Percentiles rank a stretch among this genome's conserved stretches.
phyloP scores from a whole-genome alignment of 2,113 vertebrate genomes.

The Gallinago paraguaiae region DNA sequence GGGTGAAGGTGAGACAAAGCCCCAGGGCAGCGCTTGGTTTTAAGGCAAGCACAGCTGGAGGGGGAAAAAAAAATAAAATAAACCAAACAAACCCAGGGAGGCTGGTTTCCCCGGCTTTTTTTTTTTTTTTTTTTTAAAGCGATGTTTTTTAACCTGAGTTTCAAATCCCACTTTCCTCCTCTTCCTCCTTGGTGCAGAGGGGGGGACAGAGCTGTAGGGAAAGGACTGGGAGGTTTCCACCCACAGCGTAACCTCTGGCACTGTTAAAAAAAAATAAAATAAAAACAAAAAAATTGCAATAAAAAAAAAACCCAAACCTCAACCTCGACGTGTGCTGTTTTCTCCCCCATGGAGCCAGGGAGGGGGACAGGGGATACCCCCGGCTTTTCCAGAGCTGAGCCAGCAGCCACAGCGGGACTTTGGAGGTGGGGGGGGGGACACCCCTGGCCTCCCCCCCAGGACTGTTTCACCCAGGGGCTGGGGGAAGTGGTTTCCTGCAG shows the following conservation, averaged over 20 bases:
- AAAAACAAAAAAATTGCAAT: neutral
- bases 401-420: neutral
- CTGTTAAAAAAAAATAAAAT: neutral
- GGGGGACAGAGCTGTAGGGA: neutral
- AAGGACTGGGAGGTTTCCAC: neutral
- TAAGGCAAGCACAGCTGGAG: neutral
- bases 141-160: neutral
- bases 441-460: rapidly evolving
- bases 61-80: neutral
- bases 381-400: rapidly evolving
- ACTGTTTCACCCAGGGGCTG: neutral
- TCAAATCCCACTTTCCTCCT: neutral
- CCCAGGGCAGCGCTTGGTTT: neutral
- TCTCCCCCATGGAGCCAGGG: neutral
- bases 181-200: neutral
- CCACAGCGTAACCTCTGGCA: neutral
- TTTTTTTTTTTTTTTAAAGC: slow-evolving; percentile 2
- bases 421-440: neutral
- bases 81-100: neutral
- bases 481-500: neutral
- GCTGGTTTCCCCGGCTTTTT: neutral
- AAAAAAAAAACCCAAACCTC: neutral
- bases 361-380: neutral
- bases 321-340: neutral
- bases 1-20: neutral